Percentiles rank a stretch among this genome's conserved stretches.
Conservation (phyloP, 2,113 vertebrate genomes). For the Sminthopsis crassicaudata region DNA sequence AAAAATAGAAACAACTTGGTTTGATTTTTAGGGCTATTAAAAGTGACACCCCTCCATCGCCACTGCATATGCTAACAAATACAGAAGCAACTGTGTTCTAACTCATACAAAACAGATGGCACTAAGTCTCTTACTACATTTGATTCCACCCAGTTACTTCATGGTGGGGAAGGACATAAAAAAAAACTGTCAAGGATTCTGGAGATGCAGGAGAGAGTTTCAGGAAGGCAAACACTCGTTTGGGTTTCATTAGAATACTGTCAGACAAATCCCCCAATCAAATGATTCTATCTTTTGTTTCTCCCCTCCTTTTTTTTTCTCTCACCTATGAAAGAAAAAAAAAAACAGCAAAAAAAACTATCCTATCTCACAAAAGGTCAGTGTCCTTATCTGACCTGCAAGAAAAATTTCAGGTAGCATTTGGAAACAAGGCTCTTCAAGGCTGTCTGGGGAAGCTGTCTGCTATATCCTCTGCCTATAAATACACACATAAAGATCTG, state of each 20-base stretch:
- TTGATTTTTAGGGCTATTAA: slow-evolving; percentile 43
- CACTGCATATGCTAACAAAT: neutral
- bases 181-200: slow-evolving; percentile 9
- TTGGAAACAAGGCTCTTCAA: neutral
- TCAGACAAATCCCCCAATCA: neutral
- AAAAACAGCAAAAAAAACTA: neutral
- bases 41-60: slow-evolving; percentile 7
- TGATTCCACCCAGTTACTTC: slow-evolving; percentile 9
- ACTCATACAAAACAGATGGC: neutral
- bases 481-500: neutral
- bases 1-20: slow-evolving; percentile 70
- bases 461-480: neutral
- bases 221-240: neutral
- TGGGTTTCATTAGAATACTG: neutral
- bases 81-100: neutral
- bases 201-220: neutral
- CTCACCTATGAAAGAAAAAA: neutral
- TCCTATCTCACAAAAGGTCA: neutral
- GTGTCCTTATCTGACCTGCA: neutral
- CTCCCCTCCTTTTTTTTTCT: neutral
- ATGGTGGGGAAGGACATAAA: neutral
- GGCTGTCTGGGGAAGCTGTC: neutral
- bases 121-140: neutral
- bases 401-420: neutral
- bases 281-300: neutral